Evolutionary conservation across 2,888 invertebrate genomes (phyloP).

Genomic region (Diaphora mendica): DNA sequence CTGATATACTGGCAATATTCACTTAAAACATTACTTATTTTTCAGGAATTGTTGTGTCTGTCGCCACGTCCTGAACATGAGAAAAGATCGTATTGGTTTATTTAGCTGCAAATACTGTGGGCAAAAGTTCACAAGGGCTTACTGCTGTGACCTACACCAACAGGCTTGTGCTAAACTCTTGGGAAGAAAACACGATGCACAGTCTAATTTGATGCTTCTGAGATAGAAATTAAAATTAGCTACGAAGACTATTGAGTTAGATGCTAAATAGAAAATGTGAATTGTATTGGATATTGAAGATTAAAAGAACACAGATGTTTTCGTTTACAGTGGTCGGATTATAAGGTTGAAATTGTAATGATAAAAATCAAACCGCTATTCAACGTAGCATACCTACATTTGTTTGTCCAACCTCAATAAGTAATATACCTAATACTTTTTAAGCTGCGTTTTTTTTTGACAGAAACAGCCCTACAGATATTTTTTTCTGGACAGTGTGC

Average conservation of each 20-base stretch:
- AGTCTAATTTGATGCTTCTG: conserved; percentile 61
- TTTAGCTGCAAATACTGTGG: conserved; percentile 74
- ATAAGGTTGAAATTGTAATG: neutral
- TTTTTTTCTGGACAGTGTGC: conserved; percentile 59
- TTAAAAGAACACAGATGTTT: conserved; percentile 1
- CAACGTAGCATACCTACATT: neutral
- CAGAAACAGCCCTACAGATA: conserved; percentile 5
- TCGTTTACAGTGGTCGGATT: neutral
- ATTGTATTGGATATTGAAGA: neutral
- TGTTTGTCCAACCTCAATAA: conserved; percentile 4
- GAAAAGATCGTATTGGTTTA: conserved; percentile 43
- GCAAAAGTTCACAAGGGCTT: conserved; percentile 72
- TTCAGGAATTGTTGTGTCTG: conserved; percentile 75
- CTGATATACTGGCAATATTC: neutral
- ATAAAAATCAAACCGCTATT: neutral
- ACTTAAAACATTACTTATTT: neutral
- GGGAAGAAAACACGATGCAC: conserved; percentile 55
- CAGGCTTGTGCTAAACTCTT: conserved; percentile 61
- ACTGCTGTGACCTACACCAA: conserved; percentile 78
- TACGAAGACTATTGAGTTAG: neutral
- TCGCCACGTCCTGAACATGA: conserved; percentile 62
- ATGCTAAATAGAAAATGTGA: conserved; percentile 1
- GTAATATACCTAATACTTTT: conserved; percentile 11
- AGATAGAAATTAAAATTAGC: conserved; percentile 45
- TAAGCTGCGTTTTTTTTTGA: conserved; percentile 21